phyloP scores from a whole-genome alignment of 23 tunicate species.

The Styela clava region DNA sequence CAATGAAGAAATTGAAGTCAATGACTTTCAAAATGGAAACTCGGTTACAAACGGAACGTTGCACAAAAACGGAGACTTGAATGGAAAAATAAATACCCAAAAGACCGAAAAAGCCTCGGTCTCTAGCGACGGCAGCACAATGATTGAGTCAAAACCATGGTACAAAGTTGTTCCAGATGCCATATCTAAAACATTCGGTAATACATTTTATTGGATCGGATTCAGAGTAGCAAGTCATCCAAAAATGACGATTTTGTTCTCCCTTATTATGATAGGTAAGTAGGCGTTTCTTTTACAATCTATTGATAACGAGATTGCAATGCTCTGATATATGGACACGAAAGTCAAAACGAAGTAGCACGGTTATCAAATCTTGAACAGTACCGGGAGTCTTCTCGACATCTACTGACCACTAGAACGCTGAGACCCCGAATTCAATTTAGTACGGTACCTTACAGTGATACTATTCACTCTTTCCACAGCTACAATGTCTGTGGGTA shows the following conservation, averaged over 20 bases:
- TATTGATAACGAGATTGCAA: too few relatives aligned
- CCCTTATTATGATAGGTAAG: neutral
- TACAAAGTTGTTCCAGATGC: neutral
- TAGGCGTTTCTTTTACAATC: neutral
- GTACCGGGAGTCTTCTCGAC: too few relatives aligned
- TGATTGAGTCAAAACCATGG: too few relatives aligned
- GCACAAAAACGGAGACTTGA: neutral
- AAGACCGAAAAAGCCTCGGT: neutral
- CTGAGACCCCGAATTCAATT: too few relatives aligned
- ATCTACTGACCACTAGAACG: too few relatives aligned
- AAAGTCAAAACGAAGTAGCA: too few relatives aligned
- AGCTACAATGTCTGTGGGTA: conserved; percentile 6
- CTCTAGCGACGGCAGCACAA: neutral
- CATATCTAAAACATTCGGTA: neutral
- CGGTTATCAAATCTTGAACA: too few relatives aligned
- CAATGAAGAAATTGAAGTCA: neutral
- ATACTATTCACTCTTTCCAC: too few relatives aligned
- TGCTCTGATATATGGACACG: too few relatives aligned
- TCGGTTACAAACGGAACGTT: neutral
- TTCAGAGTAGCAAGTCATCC: conserved; percentile 8
- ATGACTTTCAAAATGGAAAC: neutral
- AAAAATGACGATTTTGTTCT: neutral
- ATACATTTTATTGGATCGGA: conserved; percentile 11
- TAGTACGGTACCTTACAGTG: too few relatives aligned
- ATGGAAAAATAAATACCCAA: neutral